Conservation (phyloP, 2,888 invertebrate genomes). For the Ctena decussata region DNA sequence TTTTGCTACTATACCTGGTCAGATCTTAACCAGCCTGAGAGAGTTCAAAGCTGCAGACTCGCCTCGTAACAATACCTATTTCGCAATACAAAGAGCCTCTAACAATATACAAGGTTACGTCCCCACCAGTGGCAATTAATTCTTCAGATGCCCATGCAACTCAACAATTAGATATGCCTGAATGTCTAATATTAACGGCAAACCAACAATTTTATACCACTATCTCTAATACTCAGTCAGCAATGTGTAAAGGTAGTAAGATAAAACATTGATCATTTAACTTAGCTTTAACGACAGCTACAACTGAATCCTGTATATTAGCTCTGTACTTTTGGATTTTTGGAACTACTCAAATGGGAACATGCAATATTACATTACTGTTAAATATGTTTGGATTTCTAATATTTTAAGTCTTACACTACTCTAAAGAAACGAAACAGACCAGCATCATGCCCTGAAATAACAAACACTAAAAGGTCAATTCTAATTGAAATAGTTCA, state of each 20-base stretch:
- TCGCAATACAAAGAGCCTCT: constrained; percentile 32
- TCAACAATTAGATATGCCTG: constrained; percentile 34
- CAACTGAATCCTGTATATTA: constrained; percentile 6
- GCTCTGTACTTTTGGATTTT: not conserved
- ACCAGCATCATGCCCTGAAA: not conserved
- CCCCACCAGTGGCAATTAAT: constrained; percentile 52
- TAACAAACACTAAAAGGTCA: not conserved
- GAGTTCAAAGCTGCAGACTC: no score
- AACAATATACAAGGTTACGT: constrained; percentile 42
- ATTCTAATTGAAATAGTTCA: not conserved
- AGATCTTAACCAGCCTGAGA: no score
- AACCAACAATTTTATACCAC: constrained; percentile 44
- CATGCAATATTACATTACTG: not conserved
- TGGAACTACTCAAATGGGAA: not conserved
- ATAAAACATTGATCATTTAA: constrained; percentile 11
- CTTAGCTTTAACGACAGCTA: constrained; percentile 8
- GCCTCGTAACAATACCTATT: constrained; percentile 40
- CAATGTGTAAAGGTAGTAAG: constrained; percentile 9
- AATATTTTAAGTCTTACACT: not conserved
- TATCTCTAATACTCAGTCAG: constrained; percentile 15
- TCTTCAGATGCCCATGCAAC: constrained; percentile 53
- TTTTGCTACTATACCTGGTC: no score
- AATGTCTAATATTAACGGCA: constrained; percentile 37
- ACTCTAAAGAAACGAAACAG: not conserved
- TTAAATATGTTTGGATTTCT: not conserved